Percentiles rank a stretch among this genome's conserved stretches.
Conservation (phyloP, 2,113 vertebrate species). For the Pachycephala philippinensis region DNA sequence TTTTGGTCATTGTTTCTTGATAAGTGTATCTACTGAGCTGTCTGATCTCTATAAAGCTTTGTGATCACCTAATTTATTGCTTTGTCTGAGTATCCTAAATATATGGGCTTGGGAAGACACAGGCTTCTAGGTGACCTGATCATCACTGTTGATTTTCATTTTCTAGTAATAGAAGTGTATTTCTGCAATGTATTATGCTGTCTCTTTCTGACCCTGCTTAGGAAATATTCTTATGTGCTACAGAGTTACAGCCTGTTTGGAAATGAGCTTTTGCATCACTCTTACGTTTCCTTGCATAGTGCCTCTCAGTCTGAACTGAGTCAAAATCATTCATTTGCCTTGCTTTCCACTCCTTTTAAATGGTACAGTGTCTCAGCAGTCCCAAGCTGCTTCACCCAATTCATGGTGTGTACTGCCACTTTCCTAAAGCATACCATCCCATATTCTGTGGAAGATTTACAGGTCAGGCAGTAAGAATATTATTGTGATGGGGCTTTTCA, state of each 20-base stretch:
- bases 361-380: background rate
- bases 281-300: background rate
- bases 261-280: background rate
- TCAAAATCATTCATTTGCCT: background rate
- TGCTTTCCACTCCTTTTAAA: background rate
- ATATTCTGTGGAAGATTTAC: background rate
- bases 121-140: background rate
- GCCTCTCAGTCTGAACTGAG: background rate
- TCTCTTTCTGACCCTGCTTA: background rate
- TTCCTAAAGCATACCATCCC: background rate
- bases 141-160: background rate
- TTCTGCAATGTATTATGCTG: background rate
- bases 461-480: background rate
- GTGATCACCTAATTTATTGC: background rate
- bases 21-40: background rate
- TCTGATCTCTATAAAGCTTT: background rate
- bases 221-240: background rate
- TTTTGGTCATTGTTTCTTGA: background rate
- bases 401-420: background rate
- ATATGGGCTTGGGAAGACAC: background rate
- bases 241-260: background rate
- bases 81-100: background rate
- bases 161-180: background rate
- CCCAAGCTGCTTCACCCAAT: background rate
- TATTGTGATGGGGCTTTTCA: background rate